A percentile compares a stretch with the other conserved stretches of the same genome.
phyloP scores from a whole-genome alignment of 2,113 vertebrate genomes.

The Crotalus viridis region DNA sequence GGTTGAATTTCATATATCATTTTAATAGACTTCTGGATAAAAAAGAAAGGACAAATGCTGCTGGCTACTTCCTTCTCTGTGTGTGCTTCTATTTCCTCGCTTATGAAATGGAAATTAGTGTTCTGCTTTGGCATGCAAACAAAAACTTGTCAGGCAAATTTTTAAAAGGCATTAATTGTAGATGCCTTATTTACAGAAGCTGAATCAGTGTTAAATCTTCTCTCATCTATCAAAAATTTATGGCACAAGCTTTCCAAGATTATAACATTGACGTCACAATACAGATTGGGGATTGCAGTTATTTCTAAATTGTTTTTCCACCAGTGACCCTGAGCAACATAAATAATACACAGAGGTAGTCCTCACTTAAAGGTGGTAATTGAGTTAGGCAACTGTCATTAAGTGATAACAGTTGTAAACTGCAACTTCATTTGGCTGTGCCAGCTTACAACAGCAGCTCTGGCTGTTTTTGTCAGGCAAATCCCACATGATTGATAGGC shows the following conservation, averaged over 20 bases:
- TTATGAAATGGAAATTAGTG: not conserved
- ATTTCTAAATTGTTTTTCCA: not conserved
- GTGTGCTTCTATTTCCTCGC: not conserved
- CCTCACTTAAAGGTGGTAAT: not conserved
- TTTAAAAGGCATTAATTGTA: not conserved
- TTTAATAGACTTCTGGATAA: not conserved
- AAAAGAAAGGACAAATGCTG: not conserved
- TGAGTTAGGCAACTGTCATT: not conserved
- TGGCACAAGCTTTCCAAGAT: not conserved
- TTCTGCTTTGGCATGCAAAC: not conserved
- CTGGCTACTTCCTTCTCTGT: not conserved
- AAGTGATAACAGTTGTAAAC: not conserved
- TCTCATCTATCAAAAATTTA: not conserved
- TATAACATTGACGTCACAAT: not conserved
- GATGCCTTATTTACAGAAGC: not conserved
- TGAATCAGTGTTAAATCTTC: not conserved
- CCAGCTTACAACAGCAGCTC: not conserved
- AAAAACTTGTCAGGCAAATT: not conserved
- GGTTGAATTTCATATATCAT: not conserved
- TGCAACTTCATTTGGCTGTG: not conserved
- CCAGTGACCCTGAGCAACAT: not conserved
- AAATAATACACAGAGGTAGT: not conserved
- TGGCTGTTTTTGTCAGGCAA: not conserved
- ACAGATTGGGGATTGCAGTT: not conserved
- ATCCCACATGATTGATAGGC: not conserved